Evolutionary conservation across 2,797 vertebrate species (phyloP).

Genomic region (Crax fasciolata): DNA sequence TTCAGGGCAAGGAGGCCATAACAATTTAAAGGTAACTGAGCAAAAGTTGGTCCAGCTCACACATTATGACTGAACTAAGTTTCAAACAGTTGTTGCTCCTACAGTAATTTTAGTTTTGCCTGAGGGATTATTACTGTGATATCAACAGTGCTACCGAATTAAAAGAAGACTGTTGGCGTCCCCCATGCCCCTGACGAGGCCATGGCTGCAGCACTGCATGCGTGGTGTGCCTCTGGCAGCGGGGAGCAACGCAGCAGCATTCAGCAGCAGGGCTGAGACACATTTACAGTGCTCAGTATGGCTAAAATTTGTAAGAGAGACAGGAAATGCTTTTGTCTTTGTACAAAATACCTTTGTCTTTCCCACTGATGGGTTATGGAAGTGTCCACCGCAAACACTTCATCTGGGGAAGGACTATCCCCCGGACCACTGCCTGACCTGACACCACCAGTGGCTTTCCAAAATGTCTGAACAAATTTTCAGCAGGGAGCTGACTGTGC

Average conservation of each 20-base stretch:
- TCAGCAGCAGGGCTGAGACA: not conserved
- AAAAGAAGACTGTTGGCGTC: too few species aligned
- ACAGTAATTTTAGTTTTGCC: not conserved
- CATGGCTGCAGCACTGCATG: not conserved
- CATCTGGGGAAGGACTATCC: not conserved
- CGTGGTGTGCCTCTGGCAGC: too few species aligned
- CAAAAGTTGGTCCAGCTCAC: not conserved
- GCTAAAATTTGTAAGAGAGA: not conserved
- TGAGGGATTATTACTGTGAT: not conserved
- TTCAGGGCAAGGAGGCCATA: not conserved
- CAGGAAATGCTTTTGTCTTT: not conserved
- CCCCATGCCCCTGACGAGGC: not conserved
- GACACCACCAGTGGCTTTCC: not conserved
- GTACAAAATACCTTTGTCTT: not conserved
- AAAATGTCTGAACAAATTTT: not conserved
- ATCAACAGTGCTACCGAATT: not conserved
- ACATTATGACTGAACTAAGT: not conserved
- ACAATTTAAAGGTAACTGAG: not conserved
- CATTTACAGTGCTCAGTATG: not conserved
- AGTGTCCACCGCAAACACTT: not conserved
- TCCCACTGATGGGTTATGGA: not conserved
- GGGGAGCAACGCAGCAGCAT: not conserved
- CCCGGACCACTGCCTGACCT: not conserved
- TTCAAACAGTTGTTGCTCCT: not conserved
- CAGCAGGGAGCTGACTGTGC: not conserved